A percentile compares a stretch with the other conserved stretches of the same genome.
These are phyloP conservation scores for Conus canariensis DNA, from an alignment of 2,888 invertebrate species.

Conservation along the genomic window DNA sequence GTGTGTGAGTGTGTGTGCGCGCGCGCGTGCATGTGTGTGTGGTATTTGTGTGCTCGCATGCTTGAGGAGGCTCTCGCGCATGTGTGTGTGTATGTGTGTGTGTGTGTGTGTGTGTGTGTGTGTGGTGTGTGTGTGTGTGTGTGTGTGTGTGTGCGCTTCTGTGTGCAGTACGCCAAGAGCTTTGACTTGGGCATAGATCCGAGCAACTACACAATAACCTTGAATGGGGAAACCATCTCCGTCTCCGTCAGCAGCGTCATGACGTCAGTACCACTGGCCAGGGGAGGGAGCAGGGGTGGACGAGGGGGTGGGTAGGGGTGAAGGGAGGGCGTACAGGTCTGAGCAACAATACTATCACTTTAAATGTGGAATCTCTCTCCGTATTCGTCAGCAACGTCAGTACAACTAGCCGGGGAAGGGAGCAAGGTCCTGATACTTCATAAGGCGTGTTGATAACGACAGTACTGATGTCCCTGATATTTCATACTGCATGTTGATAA, in stretches of 20 bases:
- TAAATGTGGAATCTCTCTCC: no score
- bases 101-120: neutral
- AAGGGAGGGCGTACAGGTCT: neutral
- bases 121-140: slow-evolving; percentile 7
- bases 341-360: no score
- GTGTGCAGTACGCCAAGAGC: slow-evolving; percentile 14
- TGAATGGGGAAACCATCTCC: neutral
- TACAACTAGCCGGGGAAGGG: no score
- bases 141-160: neutral
- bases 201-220: neutral
- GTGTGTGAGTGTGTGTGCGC: neutral
- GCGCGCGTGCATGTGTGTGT: neutral
- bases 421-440: no score
- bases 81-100: neutral
- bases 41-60: neutral
- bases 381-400: no score
- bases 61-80: no score
- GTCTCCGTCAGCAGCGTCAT: neutral
- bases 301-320: no score
- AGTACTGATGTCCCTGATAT: no score
- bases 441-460: no score
- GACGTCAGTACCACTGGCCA: neutral
- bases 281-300: neutral
- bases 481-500: no score
- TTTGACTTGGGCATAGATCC: slow-evolving; percentile 11